phyloP scores from a whole-genome alignment of 2,888 invertebrate genomes.

The Scaptomyza tumidula region DNA sequence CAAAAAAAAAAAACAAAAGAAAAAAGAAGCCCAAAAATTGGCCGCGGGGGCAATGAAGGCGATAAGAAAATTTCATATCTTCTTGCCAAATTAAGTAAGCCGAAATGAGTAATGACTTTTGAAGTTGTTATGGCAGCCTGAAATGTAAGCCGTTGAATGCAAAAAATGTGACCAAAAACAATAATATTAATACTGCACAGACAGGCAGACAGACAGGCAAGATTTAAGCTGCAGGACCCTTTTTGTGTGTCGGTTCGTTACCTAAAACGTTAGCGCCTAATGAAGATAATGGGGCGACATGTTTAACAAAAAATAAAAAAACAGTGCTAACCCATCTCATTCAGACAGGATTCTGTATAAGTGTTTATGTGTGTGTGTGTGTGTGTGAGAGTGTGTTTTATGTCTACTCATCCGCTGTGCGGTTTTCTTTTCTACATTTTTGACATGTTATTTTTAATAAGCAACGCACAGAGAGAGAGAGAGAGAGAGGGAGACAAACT shows the following conservation, averaged over 20 bases:
- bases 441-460: slow-evolving; percentile 78
- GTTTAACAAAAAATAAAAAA: slow-evolving; percentile 50
- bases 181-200: slow-evolving; percentile 36
- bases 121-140: slow-evolving; percentile 65
- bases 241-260: slow-evolving; percentile 28
- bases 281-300: slow-evolving; percentile 78
- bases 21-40: neutral
- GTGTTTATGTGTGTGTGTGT: neutral
- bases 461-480: slow-evolving; percentile 34
- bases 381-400: slow-evolving; percentile 32
- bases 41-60: slow-evolving; percentile 11
- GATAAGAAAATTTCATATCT: slow-evolving; percentile 74
- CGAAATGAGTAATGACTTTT: slow-evolving; percentile 80
- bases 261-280: slow-evolving; percentile 66
- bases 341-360: no score
- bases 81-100: slow-evolving; percentile 72
- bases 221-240: slow-evolving; percentile 29
- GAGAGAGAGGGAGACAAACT: slow-evolving; percentile 25
- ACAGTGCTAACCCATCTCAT: slow-evolving; percentile 26
- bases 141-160: slow-evolving; percentile 50
- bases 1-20: slow-evolving; percentile 7
- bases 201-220: neutral
- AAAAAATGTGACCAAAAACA: slow-evolving; percentile 43
- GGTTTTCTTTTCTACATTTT: slow-evolving; percentile 54
- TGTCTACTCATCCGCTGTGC: slow-evolving; percentile 55